Percentiles rank a stretch among this genome's conserved stretches.
Conservation (phyloP, 2,888 invertebrate genomes). For the Megalurothrips usitatus region DNA sequence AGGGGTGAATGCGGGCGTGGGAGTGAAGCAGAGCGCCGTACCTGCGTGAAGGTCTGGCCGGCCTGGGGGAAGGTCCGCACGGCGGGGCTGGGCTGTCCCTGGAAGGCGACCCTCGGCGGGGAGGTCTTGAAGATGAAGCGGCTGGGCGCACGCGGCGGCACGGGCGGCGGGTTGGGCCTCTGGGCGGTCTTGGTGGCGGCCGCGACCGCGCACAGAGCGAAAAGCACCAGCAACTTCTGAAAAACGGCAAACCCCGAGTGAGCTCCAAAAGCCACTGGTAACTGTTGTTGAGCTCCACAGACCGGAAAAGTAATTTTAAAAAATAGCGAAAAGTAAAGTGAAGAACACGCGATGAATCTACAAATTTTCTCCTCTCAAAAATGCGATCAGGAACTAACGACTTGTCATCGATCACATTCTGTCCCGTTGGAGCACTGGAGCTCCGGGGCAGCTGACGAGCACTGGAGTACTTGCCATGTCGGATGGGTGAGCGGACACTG, state of each 20-base stretch:
- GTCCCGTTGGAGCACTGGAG: too few species aligned
- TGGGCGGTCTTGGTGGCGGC: slow-evolving; percentile 5
- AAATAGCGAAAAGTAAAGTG: too few species aligned
- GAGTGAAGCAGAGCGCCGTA: neutral
- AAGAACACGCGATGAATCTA: too few species aligned
- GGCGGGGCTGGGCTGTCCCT: neutral
- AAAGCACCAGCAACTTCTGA: neutral
- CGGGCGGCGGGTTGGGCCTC: neutral
- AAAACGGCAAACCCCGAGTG: neutral
- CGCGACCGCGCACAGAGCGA: neutral
- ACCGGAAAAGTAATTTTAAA: too few species aligned
- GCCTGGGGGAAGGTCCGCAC: neutral
- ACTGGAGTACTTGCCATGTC: neutral
- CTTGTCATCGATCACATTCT: too few species aligned
- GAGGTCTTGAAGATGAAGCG: neutral
- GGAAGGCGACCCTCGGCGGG: neutral
- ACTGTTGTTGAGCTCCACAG: too few species aligned
- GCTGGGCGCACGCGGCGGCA: neutral
- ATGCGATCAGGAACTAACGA: too few species aligned
- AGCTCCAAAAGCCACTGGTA: too few species aligned
- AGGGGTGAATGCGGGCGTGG: too few species aligned
- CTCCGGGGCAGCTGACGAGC: too few species aligned
- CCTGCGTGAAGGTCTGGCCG: neutral
- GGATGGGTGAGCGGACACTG: neutral
- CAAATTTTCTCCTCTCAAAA: too few species aligned